Percentiles rank a stretch among this genome's conserved stretches.
Evolutionary conservation across 1,140 invertebrate species (phyloP).

Genomic region (Laupala kohalensis): DNA sequence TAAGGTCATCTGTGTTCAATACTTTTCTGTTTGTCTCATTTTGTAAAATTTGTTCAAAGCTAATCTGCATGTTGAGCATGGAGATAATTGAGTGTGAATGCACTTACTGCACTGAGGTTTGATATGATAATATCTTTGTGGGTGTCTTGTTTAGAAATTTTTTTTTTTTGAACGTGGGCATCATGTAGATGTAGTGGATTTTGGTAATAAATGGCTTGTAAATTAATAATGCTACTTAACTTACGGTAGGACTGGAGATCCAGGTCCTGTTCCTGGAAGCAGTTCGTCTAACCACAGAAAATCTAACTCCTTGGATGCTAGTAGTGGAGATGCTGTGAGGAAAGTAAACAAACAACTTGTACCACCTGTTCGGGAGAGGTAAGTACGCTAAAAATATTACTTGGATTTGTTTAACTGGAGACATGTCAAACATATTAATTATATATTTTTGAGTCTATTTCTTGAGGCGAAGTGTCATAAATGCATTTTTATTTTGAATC

Average conservation of each 20-base stretch:
- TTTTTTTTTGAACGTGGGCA: no score
- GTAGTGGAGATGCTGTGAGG: constrained; percentile 24
- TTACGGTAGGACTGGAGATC: neutral
- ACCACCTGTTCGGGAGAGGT: constrained; percentile 43
- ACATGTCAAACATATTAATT: no score
- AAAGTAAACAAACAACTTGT: constrained; percentile 31
- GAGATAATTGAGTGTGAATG: neutral
- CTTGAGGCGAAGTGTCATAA: no score
- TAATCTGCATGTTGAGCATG: neutral
- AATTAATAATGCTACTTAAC: no score
- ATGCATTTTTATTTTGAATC: no score
- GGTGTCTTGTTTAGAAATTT: no score
- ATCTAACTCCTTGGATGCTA: constrained; percentile 64
- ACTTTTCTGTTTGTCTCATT: neutral
- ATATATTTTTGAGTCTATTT: no score
- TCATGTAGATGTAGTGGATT: no score
- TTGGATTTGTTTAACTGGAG: no score
- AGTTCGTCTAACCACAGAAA: constrained; percentile 49
- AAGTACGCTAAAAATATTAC: no score
- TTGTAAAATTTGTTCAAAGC: neutral
- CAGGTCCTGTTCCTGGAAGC: constrained; percentile 9
- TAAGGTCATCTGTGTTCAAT: neutral
- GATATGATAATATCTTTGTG: no score
- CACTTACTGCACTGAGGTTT: neutral
- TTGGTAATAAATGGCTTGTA: no score